These are phyloP conservation scores for Caligus rogercresseyi DNA, from an alignment of 1,140 invertebrate genomes.

Conservation along the genomic window DNA sequence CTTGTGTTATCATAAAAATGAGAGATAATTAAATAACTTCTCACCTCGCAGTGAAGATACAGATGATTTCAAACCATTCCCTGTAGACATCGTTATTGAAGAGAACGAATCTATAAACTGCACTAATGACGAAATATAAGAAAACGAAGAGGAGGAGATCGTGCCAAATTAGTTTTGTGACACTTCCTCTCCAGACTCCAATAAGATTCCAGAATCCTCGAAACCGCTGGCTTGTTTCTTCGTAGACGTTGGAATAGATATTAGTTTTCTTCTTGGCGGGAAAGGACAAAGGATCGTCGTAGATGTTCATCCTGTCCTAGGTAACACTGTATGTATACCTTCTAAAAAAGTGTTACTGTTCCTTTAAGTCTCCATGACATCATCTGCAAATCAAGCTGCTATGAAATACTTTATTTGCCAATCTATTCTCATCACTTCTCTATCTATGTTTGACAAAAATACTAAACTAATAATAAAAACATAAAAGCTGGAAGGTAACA, in stretches of 20 bases:
- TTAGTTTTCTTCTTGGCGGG: constrained; percentile 2
- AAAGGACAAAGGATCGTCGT: no score
- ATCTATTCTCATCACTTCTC: neutral
- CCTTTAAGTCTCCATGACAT: neutral
- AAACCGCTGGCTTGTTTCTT: constrained; percentile 5
- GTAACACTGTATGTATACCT: neutral
- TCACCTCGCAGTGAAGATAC: constrained; percentile 6
- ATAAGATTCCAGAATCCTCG: constrained; percentile 10
- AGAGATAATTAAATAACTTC: neutral
- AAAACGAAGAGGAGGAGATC: constrained; percentile 72
- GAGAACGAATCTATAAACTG: constrained; percentile 68
- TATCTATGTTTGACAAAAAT: neutral
- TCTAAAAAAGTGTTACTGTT: no score
- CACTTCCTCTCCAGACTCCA: constrained; percentile 69
- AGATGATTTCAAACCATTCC: constrained; percentile 13
- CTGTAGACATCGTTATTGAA: constrained; percentile 33
- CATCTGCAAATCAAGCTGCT: neutral
- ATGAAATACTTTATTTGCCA: neutral
- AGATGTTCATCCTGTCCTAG: neutral
- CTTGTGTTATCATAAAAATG: no score
- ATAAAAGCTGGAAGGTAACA: no score
- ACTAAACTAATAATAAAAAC: neutral
- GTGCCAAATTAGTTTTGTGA: constrained; percentile 92
- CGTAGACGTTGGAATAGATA: constrained; percentile 9
- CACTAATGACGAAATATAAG: constrained; percentile 67